Percentiles rank a stretch among this genome's conserved stretches.
phyloP scores from a whole-genome alignment of 2,888 invertebrate species.

The Tinea semifulvella region DNA sequence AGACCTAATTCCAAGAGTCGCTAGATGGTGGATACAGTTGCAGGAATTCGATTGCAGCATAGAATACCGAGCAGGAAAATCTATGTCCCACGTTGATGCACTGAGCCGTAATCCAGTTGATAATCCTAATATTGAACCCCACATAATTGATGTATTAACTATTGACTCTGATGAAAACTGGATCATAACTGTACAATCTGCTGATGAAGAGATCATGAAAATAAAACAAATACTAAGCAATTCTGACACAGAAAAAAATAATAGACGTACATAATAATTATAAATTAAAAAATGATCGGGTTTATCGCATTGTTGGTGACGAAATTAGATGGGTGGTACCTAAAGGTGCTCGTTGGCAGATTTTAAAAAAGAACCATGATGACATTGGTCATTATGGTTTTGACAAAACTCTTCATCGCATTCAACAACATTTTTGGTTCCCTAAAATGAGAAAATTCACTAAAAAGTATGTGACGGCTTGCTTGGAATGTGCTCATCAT shows the following conservation, averaged over 20 bases:
- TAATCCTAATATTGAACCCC: constrained; percentile 19
- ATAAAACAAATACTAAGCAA: no score
- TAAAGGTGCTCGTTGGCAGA: constrained; percentile 22
- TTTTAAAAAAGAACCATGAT: constrained; percentile 18
- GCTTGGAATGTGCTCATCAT: constrained; percentile 20
- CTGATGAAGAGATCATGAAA: no score
- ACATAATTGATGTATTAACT: constrained; percentile 12
- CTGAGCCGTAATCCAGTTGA: constrained; percentile 24
- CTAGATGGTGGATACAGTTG: constrained; percentile 28
- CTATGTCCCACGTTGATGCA: constrained; percentile 31
- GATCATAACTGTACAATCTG: constrained; percentile 20
- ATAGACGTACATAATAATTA: no score
- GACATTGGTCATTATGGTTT: constrained; percentile 23
- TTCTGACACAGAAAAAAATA: constrained; percentile 15
- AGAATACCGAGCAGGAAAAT: constrained; percentile 22
- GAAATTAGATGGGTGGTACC: constrained; percentile 23
- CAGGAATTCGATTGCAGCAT: constrained; percentile 28
- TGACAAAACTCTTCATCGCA: constrained; percentile 23
- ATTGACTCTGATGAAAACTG: constrained; percentile 17
- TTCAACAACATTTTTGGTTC: constrained; percentile 23
- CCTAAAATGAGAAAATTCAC: constrained; percentile 21
- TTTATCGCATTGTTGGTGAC: constrained; percentile 10
- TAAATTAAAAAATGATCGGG: constrained; percentile 10
- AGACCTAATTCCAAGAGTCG: constrained; percentile 26
- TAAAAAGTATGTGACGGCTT: constrained; percentile 21